Base-by-base conservation (phyloP, 2,113 vertebrate genomes). In the Proterorhinus semilunaris region DNA sequence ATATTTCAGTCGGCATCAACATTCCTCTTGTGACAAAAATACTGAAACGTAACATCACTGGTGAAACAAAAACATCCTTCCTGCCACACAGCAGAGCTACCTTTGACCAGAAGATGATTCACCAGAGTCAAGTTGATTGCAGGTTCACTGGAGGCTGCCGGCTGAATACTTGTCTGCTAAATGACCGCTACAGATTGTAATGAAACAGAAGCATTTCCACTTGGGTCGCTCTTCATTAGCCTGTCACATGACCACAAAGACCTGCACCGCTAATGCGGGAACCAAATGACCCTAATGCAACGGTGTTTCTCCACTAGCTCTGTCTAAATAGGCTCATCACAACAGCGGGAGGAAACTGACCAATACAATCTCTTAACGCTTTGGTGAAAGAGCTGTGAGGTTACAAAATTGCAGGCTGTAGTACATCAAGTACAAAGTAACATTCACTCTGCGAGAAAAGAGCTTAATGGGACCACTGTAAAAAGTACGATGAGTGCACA, bases 211-310 rank as follows among this genome's bases (percentile, higher is more conserved):
- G 65, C 59, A 43, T 72, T 83, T 81, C 55, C 64, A 69, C 71
- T 10, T 7, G 67, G 70, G 61, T 43, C 53, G 69, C 80, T 82
- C 72, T 84, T 83, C 66, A 76, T 85, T 75, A 70, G 62, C 64
- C 55, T 69, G 73, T 75, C 77, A 80, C 61, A 65, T 63, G 52
- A 43, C 68, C 63, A 44, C 15, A 49, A 55, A 84, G 27, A 47
- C 47, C 75, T 74, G 51, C 67, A 66, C 55, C 48, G 16, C 59
- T 45, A 54, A 61, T 72, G 77, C 17, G 21, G 10, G 17, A 15
- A 21, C 8, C 43, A 17, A 49, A 55, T 59, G 49, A 71, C 68
- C 68, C 54, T 48, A 44, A 13, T 27, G 17, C 67, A 15, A 73
- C 42, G 46, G 62, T 43, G 52, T 66, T 66, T 10, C 48, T 67